Percentiles rank a stretch among this genome's conserved stretches.
phyloP scores from a whole-genome alignment of 2,797 vertebrate genomes.

The Chaetophractus vellerosus region DNA sequence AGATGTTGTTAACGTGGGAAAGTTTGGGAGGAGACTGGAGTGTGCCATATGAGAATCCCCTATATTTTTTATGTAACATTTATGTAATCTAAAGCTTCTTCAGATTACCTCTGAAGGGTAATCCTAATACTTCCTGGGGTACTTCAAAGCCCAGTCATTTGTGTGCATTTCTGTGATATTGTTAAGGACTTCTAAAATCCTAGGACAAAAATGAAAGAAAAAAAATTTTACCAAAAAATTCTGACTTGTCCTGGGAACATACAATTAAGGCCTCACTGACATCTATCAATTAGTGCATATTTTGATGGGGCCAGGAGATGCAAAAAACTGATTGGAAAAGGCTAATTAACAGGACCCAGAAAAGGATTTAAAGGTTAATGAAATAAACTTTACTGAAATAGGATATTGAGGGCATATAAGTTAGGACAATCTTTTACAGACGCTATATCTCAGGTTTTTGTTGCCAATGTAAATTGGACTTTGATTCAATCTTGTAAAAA shows the following conservation, averaged over 20 bases:
- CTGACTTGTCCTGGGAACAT: background rate
- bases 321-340: conserved; percentile 19
- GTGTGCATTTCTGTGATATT: background rate
- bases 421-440: background rate
- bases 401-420: background rate
- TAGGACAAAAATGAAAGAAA: background rate
- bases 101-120: background rate
- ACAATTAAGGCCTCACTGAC: background rate
- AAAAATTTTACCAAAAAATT: background rate
- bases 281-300: background rate
- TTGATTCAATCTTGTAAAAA: background rate
- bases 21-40: too few relatives aligned
- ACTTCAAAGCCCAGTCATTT: background rate
- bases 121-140: background rate
- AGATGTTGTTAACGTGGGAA: too few relatives aligned
- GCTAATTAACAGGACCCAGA: background rate
- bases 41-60: too few relatives aligned
- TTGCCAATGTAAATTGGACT: background rate
- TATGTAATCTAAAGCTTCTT: too few relatives aligned
- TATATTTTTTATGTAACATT: too few relatives aligned
- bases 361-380: background rate
- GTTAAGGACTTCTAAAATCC: background rate
- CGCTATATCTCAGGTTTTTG: background rate
- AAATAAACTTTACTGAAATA: background rate
- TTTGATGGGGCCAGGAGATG: background rate